A percentile compares a stretch with the other conserved stretches of the same genome.
These are phyloP conservation scores for Palythoa grandis DNA, from an alignment of 92 coral and sea anemone genomes.

Conservation along the genomic window DNA sequence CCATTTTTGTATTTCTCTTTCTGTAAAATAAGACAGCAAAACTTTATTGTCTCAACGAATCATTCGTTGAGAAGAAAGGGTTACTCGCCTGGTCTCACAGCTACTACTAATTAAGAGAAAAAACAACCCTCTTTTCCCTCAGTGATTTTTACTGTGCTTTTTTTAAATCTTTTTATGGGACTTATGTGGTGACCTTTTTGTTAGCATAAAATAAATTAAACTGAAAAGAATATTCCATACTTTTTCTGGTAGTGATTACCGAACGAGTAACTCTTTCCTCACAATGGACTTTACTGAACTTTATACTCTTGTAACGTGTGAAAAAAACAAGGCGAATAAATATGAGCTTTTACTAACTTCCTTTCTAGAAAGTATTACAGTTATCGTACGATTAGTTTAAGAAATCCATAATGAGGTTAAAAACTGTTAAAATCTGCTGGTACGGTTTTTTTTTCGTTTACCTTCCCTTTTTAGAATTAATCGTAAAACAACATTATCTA, in stretches of 20 bases:
- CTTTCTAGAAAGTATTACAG: too few species aligned
- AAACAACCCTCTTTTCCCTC: neutral
- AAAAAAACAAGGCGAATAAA: too few species aligned
- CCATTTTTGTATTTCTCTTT: neutral
- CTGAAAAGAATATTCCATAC: neutral
- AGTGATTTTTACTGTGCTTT: neutral
- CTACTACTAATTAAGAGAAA: neutral
- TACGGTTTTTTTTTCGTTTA: too few species aligned
- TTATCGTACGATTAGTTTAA: neutral
- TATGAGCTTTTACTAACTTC: too few species aligned
- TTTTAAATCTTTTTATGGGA: neutral
- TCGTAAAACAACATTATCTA: too few species aligned
- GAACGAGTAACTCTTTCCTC: slow-evolving; percentile 34
- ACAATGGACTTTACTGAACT: neutral
- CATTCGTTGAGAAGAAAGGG: slow-evolving; percentile 13
- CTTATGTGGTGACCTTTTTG: neutral
- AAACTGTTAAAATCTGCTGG: too few species aligned
- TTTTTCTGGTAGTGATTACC: neutral
- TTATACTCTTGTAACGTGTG: too few species aligned
- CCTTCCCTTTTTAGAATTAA: too few species aligned
- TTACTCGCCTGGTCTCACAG: slow-evolving; percentile 44
- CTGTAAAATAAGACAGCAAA: too few species aligned
- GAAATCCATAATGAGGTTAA: too few species aligned
- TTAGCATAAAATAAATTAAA: too few species aligned
- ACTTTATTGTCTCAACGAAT: neutral